Percentiles rank a stretch among this genome's conserved stretches.
These are phyloP conservation scores for Trachelus troglodyta DNA, from an alignment of 2,888 invertebrate species.

Conservation along the genomic window DNA sequence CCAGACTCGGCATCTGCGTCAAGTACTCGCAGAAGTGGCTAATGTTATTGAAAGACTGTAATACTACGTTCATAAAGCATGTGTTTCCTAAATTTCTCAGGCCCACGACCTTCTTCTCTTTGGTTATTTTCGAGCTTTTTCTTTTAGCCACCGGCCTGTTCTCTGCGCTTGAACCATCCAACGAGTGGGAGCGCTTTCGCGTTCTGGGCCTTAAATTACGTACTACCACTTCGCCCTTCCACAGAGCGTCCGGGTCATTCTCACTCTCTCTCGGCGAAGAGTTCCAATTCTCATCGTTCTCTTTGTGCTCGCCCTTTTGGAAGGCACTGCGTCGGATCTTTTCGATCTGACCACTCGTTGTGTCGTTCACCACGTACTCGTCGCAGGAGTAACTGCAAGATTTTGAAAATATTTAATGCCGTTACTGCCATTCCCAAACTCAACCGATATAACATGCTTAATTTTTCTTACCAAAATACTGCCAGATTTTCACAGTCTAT, in stretches of 20 bases:
- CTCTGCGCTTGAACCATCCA: constrained; percentile 70
- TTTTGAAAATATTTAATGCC: not conserved
- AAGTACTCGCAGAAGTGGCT: constrained; percentile 86
- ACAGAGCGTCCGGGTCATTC: constrained; percentile 61
- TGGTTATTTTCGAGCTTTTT: constrained; percentile 66
- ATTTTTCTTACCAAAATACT: constrained; percentile 77
- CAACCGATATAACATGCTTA: not conserved
- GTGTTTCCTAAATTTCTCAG: constrained; percentile 86
- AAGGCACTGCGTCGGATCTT: constrained; percentile 68
- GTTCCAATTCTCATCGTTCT: constrained; percentile 60
- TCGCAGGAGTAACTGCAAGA: constrained; percentile 80
- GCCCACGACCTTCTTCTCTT: constrained; percentile 77
- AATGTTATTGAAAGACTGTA: constrained; percentile 86
- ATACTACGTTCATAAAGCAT: constrained; percentile 88
- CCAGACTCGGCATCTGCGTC: constrained; percentile 80
- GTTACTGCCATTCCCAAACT: not conserved
- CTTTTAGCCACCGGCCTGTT: constrained; percentile 61
- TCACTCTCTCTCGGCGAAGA: constrained; percentile 50
- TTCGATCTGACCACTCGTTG: constrained; percentile 70
- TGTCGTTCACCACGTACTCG: constrained; percentile 82
- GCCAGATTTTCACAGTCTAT: constrained; percentile 81
- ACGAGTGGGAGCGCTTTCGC: constrained; percentile 72
- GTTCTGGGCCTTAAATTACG: constrained; percentile 72
- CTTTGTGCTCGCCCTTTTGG: constrained; percentile 57
- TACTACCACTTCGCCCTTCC: constrained; percentile 68